Evolutionary conservation across 1,140 invertebrate species (phyloP).

Genomic region (Nilaparvata lugens): DNA sequence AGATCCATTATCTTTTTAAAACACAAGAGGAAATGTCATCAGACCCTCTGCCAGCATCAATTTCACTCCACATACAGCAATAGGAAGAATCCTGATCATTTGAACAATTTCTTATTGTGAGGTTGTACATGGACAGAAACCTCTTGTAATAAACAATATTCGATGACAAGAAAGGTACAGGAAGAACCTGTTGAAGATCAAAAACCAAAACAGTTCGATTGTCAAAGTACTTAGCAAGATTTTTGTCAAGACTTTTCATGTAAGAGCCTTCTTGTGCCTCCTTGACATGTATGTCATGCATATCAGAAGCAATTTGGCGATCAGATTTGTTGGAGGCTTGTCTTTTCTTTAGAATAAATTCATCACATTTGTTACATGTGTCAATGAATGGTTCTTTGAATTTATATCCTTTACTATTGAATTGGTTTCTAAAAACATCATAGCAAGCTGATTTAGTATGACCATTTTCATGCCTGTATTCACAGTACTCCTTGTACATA

Average conservation of each 20-base stretch:
- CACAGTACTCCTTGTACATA: too few relatives aligned
- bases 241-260: background rate
- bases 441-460: too few relatives aligned
- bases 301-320: background rate
- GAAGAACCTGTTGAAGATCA: background rate
- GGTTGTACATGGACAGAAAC: conserved; percentile 1
- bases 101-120: conserved; percentile 3
- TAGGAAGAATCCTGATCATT: background rate
- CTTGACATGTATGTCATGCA: too few relatives aligned
- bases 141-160: background rate
- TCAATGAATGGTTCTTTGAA: too few relatives aligned
- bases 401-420: too few relatives aligned
- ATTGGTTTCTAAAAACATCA: too few relatives aligned
- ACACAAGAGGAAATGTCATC: conserved; percentile 6
- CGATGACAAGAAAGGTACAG: background rate
- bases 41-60: background rate
- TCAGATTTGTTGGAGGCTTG: background rate
- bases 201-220: background rate
- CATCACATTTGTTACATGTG: too few relatives aligned
- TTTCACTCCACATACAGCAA: conserved; percentile 5
- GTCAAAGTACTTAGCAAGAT: background rate
- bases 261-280: background rate
- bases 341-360: background rate
- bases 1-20: background rate
- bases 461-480: too few relatives aligned